Evolutionary conservation across 2,888 invertebrate genomes (phyloP), one percentile per base, ranked within the genome.

Genomic region (Drosophila mimetica): DNA sequence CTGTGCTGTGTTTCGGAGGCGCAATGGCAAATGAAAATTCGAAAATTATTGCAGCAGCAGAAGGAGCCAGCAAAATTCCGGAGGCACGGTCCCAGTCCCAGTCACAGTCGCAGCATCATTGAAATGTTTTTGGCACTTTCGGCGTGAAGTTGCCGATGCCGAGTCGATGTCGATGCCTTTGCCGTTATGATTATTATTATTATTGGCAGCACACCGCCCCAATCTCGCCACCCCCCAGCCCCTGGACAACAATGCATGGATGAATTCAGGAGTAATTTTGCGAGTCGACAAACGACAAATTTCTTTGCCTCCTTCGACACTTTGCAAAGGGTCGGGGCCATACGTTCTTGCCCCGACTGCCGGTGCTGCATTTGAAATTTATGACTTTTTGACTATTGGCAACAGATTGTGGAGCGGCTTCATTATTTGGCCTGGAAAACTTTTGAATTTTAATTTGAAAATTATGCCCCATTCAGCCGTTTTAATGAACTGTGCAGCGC

Each of bases 311-410:
- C 50, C 42, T 59, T 69, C 69, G 69, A 67, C 69, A 67, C 51
- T 69, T 67, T 47, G 8, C 42, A 46, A 14, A 8, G 60, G 36
- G 20, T 9, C 4, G 18, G 20, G 55, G 34, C 42, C 64, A 64
- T 51, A 64, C 65, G 63, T 70, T 61, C 39, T 53, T 64, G 61
- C 60, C 44, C 20, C 61, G 44, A 16, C 53, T 71, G 71, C 66
- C 82, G 76, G 76, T 72, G 78, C 73, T 72, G 76, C 75, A 75
- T 60, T 75, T 50, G 72, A 78, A 75, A 88, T 84, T 84, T 84
- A 88, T 78, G 88, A 86, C 61, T 83, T 84, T 86, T 88, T 86
- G 86, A 83, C 84, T 88, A 84, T 86, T 86, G 88, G 88, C 86
- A 84, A 83, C 88, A 84, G 86, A 88, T 88, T 84, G 88, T 58